Conservation (phyloP, 1,140 invertebrate species). For the Homarus americanus region DNA sequence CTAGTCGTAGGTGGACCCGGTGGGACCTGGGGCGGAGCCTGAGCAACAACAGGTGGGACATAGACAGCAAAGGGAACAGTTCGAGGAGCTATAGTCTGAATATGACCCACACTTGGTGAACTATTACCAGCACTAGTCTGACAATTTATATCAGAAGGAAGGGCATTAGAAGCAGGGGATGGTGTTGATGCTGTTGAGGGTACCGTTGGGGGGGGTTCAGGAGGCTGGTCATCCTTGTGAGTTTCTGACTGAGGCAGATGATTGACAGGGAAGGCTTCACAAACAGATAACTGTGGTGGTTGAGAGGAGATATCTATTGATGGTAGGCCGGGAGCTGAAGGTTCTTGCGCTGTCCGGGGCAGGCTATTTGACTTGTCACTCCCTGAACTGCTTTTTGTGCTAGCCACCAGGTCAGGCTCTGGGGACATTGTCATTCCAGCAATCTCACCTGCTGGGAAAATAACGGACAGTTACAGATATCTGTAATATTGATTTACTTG, state of each 20-base stretch:
- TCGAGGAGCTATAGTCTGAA: neutral
- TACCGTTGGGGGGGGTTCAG: slow-evolving; percentile 10
- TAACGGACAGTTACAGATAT: no score
- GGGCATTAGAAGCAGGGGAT: slow-evolving; percentile 2
- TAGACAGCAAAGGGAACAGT: slow-evolving; percentile 1
- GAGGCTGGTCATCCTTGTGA: slow-evolving; percentile 3
- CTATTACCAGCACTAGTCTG: neutral
- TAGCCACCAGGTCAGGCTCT: slow-evolving; percentile 96
- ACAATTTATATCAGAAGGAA: slow-evolving; percentile 20
- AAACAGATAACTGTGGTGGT: slow-evolving; percentile 47
- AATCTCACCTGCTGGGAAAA: slow-evolving; percentile 8
- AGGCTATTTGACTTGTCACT: slow-evolving; percentile 76
- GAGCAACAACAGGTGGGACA: slow-evolving; percentile 5
- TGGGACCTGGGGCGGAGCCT: neutral
- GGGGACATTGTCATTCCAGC: slow-evolving; percentile 69
- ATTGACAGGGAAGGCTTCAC: slow-evolving; percentile 59
- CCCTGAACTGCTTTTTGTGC: slow-evolving; percentile 85
- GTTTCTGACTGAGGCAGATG: slow-evolving; percentile 54
- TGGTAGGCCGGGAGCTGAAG: slow-evolving; percentile 17
- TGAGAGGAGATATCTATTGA: slow-evolving; percentile 15
- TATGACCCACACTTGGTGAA: neutral
- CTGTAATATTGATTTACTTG: no score
- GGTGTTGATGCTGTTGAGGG: slow-evolving; percentile 1
- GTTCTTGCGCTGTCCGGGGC: slow-evolving; percentile 48
- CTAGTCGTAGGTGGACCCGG: neutral